Percentiles rank a stretch among this genome's conserved stretches.
Evolutionary conservation across 1,140 invertebrate genomes (phyloP).

Genomic region (Drusus annulatus): DNA sequence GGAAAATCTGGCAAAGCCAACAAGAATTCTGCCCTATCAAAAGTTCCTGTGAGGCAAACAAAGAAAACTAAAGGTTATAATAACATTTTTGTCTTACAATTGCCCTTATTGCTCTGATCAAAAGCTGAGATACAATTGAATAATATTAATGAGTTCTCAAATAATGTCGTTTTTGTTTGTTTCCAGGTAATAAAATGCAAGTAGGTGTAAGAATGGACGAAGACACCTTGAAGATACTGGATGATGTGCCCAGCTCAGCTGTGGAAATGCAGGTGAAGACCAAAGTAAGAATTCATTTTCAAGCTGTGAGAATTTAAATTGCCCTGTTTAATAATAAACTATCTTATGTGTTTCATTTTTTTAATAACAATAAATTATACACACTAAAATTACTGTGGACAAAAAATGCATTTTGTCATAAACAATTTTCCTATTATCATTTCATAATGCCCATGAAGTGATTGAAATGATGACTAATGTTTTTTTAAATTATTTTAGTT

Average conservation of each 20-base stretch:
- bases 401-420: too few species aligned
- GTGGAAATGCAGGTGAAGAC: slow-evolving; percentile 97
- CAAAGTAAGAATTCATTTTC: slow-evolving; percentile 78
- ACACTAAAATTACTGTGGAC: too few species aligned
- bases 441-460: too few species aligned
- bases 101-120: neutral
- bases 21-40: slow-evolving; percentile 62
- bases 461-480: neutral
- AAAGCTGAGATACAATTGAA: neutral
- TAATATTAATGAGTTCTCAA: slow-evolving; percentile 3
- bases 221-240: slow-evolving; percentile 84
- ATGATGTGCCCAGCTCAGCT: slow-evolving; percentile 92
- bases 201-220: slow-evolving; percentile 80
- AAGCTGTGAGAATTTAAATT: slow-evolving; percentile 33
- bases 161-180: slow-evolving; percentile 43
- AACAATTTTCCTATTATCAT: too few species aligned
- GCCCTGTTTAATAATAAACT: neutral
- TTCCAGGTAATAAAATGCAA: slow-evolving; percentile 73
- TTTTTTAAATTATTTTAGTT: slow-evolving; percentile 18
- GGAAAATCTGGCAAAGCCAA: slow-evolving; percentile 65
- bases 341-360: too few species aligned
- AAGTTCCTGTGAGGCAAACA: slow-evolving; percentile 66
- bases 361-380: too few species aligned
- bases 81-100: neutral
- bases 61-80: slow-evolving; percentile 63